These are phyloP conservation scores for Thalassarche chlororhynchos DNA, from an alignment of 2,113 vertebrate genomes.

Conservation along the genomic window DNA sequence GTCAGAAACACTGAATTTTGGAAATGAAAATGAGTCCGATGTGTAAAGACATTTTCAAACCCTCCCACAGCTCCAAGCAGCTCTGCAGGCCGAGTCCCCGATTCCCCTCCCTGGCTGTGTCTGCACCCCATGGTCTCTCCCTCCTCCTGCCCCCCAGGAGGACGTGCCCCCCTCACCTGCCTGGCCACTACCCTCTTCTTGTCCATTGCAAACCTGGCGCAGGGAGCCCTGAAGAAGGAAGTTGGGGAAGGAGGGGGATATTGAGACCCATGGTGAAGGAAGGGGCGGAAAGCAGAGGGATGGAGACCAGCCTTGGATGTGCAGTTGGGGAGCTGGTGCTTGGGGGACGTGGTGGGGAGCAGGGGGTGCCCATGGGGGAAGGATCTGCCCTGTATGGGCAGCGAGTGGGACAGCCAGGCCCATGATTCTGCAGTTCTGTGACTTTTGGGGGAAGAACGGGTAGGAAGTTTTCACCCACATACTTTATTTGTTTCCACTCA, in stretches of 20 bases:
- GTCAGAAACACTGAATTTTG: conserved; percentile 59
- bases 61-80: not conserved
- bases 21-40: conserved; percentile 36
- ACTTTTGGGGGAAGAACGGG: not conserved
- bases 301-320: not conserved
- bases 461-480: not conserved
- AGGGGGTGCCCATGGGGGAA: not conserved
- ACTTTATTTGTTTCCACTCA: not conserved
- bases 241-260: not conserved
- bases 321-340: accelerated
- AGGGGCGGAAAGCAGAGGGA: not conserved
- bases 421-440: not conserved
- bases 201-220: accelerated
- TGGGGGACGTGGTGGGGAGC: accelerated
- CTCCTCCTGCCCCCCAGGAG: not conserved
- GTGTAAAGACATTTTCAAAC: conserved; percentile 20
- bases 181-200: not conserved
- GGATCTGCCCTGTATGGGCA: accelerated
- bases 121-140: not conserved
- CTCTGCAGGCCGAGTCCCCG: not conserved
- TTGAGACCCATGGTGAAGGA: accelerated
- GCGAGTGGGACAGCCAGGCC: not conserved
- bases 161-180: accelerated
- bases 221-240: not conserved
- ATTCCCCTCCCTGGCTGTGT: not conserved